phyloP scores from a whole-genome alignment of 2,797 vertebrate species.

The Syncerus caffer region DNA sequence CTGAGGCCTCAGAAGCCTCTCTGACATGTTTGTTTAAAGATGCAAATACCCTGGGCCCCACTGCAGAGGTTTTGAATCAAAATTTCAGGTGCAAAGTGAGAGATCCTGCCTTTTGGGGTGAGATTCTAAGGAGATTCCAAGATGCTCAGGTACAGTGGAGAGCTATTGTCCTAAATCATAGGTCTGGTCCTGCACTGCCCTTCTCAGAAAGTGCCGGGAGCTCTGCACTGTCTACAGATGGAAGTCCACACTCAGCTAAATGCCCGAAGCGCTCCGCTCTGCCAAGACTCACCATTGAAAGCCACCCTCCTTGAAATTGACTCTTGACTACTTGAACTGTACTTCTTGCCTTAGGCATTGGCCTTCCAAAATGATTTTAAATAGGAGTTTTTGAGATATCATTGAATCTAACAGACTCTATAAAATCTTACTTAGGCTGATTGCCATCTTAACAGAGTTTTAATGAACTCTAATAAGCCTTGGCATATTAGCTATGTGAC shows the following conservation, averaged over 20 bases:
- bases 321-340: background rate
- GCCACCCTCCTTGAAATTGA: background rate
- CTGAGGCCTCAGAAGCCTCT: background rate
- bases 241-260: background rate
- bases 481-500: background rate
- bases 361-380: background rate
- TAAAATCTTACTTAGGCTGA: background rate
- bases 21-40: background rate
- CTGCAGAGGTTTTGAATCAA: background rate
- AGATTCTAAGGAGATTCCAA: background rate
- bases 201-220: background rate
- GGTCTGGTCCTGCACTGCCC: background rate
- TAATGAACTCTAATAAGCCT: background rate
- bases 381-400: background rate
- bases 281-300: background rate
- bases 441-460: conserved; percentile 29
- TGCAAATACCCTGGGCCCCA: background rate
- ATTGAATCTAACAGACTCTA: background rate
- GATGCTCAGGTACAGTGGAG: background rate
- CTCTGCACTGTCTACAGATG: background rate
- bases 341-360: background rate
- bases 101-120: background rate
- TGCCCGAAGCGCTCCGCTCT: background rate
- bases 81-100: background rate
- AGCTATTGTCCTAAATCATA: background rate